Conservation (phyloP, 2,888 invertebrate genomes). For the Nomada lathburiana region DNA sequence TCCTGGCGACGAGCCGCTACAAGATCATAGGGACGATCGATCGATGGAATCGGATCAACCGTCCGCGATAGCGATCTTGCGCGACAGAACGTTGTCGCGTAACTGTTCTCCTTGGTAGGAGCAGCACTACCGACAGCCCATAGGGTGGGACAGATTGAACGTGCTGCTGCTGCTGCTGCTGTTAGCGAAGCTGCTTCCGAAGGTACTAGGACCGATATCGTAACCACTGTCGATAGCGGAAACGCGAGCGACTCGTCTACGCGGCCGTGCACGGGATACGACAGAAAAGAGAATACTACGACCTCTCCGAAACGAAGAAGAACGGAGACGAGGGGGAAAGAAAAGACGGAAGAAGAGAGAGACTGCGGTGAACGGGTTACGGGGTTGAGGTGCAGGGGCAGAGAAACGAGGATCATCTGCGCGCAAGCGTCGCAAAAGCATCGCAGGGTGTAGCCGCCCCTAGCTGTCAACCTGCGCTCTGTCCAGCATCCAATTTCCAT, state of each 20-base stretch:
- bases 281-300: constrained; percentile 10
- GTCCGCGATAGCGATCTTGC: constrained; percentile 65
- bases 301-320: neutral
- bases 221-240: constrained; percentile 23
- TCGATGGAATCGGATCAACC: neutral
- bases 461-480: constrained; percentile 49
- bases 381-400: constrained; percentile 52
- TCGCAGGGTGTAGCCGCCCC: constrained; percentile 69
- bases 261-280: constrained; percentile 66
- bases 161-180: constrained; percentile 27
- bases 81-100: constrained; percentile 68
- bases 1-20: too few species aligned
- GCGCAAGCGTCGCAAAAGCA: constrained; percentile 69
- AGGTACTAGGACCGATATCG: constrained; percentile 30
- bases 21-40: neutral
- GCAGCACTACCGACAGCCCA: constrained; percentile 58
- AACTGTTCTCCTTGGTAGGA: constrained; percentile 73
- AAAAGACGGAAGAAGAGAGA: neutral
- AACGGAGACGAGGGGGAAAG: neutral
- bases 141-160: constrained; percentile 54
- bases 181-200: constrained; percentile 27
- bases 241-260: constrained; percentile 40
- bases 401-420: constrained; percentile 58
- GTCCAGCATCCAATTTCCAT: constrained; percentile 6
- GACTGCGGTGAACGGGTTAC: constrained; percentile 16